phyloP scores from a whole-genome alignment of 2,888 invertebrate genomes.

The Aplocera efformata region DNA sequence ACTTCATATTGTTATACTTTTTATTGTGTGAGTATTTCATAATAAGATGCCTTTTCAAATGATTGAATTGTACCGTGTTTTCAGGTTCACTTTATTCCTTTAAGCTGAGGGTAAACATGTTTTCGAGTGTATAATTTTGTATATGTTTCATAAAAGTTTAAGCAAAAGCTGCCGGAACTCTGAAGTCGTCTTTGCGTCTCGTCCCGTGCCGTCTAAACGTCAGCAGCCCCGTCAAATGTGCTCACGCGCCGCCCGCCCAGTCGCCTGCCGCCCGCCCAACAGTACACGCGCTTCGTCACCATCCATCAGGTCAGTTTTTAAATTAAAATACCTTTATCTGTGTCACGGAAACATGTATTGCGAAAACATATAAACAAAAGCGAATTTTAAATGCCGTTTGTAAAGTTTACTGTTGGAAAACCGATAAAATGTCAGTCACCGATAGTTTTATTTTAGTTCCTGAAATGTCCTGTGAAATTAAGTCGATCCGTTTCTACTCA shows the following conservation, averaged over 20 bases:
- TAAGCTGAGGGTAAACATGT: too few relatives aligned
- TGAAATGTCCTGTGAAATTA: conserved; percentile 43
- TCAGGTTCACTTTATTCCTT: too few relatives aligned
- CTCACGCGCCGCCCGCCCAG: conserved; percentile 71
- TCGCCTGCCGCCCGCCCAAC: conserved; percentile 71
- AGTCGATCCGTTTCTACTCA: conserved; percentile 54
- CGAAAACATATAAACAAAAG: conserved; percentile 1
- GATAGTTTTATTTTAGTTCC: conserved; percentile 12
- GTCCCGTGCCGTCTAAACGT: conserved; percentile 28
- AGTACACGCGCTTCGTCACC: conserved; percentile 50
- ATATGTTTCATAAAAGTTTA: too few relatives aligned
- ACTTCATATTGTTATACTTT: too few relatives aligned
- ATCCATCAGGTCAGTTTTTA: conserved; percentile 51
- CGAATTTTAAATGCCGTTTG: too few relatives aligned
- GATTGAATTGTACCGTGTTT: too few relatives aligned
- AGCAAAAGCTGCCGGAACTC: conserved; percentile 2
- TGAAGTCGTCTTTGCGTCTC: conserved; percentile 16
- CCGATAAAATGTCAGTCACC: not conserved
- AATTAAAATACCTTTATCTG: conserved; percentile 15
- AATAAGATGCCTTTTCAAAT: too few relatives aligned
- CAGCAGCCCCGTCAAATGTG: conserved; percentile 17
- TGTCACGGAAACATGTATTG: conserved; percentile 13
- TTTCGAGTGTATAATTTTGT: too few relatives aligned
- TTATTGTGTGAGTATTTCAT: too few relatives aligned
- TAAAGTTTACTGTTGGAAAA: not conserved